Conservation (phyloP, 2,113 vertebrate species). For the Pangasianodon hypophthalmus region DNA sequence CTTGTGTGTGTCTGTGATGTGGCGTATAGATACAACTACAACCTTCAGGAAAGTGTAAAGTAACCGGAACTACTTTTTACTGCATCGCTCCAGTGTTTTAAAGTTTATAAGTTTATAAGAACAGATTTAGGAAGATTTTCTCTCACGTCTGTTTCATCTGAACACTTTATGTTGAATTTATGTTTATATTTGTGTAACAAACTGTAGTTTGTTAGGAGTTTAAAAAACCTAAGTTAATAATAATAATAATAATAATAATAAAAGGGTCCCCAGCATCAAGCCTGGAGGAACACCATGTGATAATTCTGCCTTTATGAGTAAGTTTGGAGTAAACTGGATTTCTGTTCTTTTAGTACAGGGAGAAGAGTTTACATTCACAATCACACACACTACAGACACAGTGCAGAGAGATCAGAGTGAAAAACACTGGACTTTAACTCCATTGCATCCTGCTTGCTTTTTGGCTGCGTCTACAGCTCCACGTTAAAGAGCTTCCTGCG, state of each 20-base stretch:
- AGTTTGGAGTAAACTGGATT: background rate
- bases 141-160: background rate
- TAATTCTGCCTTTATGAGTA: background rate
- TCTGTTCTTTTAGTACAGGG: background rate
- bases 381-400: background rate
- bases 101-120: background rate
- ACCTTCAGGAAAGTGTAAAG: background rate
- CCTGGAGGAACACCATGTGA: background rate
- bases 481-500: background rate
- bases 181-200: background rate
- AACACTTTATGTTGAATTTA: background rate
- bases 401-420: background rate
- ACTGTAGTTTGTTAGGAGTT: background rate
- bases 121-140: background rate
- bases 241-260: background rate
- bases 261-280: background rate
- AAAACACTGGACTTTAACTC: too few species aligned
- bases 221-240: background rate
- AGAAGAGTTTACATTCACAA: background rate
- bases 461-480: background rate
- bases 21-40: background rate
- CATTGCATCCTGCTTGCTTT: background rate
- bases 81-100: background rate
- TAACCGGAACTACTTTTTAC: background rate
- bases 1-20: background rate